These are phyloP conservation scores for Neogale vison DNA, from an alignment of 2,113 vertebrate genomes.

Conservation along the genomic window DNA sequence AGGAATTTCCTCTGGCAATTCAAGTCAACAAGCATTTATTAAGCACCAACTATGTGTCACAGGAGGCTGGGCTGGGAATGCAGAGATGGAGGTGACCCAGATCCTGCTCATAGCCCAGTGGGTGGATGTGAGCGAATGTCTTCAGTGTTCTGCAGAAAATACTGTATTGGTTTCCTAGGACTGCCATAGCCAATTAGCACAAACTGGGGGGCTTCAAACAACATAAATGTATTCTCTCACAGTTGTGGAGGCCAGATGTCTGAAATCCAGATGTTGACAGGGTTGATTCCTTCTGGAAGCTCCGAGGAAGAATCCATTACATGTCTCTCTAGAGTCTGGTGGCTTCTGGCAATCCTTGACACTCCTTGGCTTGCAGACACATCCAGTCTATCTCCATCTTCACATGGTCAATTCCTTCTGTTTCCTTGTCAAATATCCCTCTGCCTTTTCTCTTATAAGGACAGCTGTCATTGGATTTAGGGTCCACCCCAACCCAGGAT, in stretches of 20 bases:
- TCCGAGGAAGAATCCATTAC: neutral
- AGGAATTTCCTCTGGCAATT: slow-evolving; percentile 9
- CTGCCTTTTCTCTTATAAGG: neutral
- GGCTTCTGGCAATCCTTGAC: neutral
- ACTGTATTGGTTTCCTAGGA: neutral
- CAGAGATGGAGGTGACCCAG: neutral
- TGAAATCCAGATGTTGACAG: neutral
- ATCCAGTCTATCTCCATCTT: neutral
- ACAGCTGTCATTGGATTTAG: neutral
- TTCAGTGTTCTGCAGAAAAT: neutral
- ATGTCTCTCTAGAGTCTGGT: neutral
- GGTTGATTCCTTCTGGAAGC: neutral
- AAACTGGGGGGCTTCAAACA: neutral
- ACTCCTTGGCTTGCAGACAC: neutral
- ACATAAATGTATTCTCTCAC: neutral
- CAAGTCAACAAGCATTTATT: neutral
- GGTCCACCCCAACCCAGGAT: neutral
- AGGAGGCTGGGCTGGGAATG: neutral
- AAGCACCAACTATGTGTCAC: neutral
- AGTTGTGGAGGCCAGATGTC: neutral
- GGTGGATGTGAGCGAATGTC: neutral
- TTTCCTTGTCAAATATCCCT: neutral
- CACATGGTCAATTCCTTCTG: neutral
- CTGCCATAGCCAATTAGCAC: neutral
- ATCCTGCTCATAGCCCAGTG: neutral